A percentile compares a stretch with the other conserved stretches of the same genome.
These are phyloP conservation scores for Emys orbicularis DNA, from an alignment of 2,797 vertebrate genomes.

Conservation along the genomic window DNA sequence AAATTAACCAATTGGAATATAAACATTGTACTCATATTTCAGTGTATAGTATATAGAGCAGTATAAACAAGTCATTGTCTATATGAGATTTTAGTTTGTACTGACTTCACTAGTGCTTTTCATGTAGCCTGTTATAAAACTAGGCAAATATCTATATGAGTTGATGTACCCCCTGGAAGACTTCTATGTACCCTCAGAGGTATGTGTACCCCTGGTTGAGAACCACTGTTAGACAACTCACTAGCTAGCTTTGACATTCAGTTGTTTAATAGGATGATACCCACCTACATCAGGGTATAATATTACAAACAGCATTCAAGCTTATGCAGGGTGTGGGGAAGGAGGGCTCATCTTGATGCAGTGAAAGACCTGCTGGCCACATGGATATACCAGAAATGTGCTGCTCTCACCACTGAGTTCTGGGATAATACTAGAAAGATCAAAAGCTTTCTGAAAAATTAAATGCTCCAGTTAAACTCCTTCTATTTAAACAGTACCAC, in stretches of 20 bases:
- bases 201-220: no score
- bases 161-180: no score
- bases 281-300: neutral
- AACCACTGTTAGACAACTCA: neutral
- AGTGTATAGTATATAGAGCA: no score
- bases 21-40: no score
- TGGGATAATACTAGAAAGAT: neutral
- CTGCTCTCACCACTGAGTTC: neutral
- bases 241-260: neutral
- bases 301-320: rapidly evolving
- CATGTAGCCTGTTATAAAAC: no score
- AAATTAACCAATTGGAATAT: no score
- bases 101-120: no score
- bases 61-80: no score
- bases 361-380: neutral
- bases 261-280: neutral
- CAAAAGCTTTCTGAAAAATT: neutral
- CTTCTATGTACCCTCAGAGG: no score
- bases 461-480: neutral
- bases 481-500: neutral
- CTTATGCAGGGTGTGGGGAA: neutral
- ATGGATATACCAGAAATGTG: neutral
- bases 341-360: neutral
- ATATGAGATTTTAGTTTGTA: no score
- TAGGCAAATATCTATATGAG: no score